phyloP scores from a whole-genome alignment of 2,888 invertebrate species.

The Cylloceria caligata region DNA sequence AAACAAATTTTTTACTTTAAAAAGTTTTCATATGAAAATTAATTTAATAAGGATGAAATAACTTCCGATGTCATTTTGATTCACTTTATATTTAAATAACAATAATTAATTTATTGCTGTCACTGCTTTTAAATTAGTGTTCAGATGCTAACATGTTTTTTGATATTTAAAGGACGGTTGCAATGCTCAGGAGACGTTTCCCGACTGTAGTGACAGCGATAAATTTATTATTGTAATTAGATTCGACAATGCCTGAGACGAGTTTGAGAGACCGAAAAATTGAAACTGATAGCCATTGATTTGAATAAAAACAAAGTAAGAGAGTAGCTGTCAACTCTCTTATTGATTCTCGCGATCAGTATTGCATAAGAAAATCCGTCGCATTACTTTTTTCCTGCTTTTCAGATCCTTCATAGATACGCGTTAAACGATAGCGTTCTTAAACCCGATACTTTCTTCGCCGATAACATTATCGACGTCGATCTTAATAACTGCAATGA shows the following conservation, averaged over 20 bases:
- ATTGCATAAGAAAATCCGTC: not conserved
- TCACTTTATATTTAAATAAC: too few species aligned
- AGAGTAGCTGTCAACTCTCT: not conserved
- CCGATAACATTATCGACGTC: constrained; percentile 91
- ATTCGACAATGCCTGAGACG: constrained; percentile 90
- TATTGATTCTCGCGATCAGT: not conserved
- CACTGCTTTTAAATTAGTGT: too few species aligned
- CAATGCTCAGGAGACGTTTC: too few species aligned
- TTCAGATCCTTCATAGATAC: constrained; percentile 87
- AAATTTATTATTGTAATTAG: too few species aligned
- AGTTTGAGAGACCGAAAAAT: constrained; percentile 85
- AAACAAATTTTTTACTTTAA: too few species aligned
- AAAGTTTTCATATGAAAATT: too few species aligned
- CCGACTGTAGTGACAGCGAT: constrained; percentile 94
- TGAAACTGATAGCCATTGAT: constrained; percentile 89
- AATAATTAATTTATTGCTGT: too few species aligned
- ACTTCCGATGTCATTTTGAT: too few species aligned
- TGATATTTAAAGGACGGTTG: too few species aligned
- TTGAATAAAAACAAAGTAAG: constrained; percentile 90
- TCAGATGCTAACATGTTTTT: too few species aligned
- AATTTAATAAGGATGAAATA: too few species aligned
- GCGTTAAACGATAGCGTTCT: constrained; percentile 88
- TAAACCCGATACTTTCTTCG: constrained; percentile 92
- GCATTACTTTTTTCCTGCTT: constrained; percentile 15
- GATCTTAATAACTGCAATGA: constrained; percentile 90